Evolutionary conservation across 2,113 vertebrate species (phyloP).

Genomic region (Protobothrops mucrosquamatus): DNA sequence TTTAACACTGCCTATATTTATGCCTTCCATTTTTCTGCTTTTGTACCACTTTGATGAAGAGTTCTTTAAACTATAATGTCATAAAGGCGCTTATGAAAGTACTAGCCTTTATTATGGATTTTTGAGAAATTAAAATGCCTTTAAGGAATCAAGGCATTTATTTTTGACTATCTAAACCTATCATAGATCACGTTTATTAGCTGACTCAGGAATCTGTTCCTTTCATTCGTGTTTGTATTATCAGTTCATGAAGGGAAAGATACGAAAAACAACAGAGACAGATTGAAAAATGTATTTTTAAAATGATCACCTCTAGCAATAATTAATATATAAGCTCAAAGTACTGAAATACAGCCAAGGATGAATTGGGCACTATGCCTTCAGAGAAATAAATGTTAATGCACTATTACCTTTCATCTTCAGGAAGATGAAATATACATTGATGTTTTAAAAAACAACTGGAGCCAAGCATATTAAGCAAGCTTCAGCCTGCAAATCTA

Average conservation of each 20-base stretch:
- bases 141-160: neutral
- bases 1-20: neutral
- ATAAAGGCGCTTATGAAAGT: neutral
- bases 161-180: neutral
- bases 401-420: conserved; percentile 51
- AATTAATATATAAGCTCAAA: conserved; percentile 44
- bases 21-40: neutral
- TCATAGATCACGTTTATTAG: neutral
- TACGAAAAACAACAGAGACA: conserved; percentile 44
- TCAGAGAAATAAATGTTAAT: conserved; percentile 49
- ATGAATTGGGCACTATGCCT: conserved; percentile 60
- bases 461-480: conserved; percentile 22
- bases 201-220: neutral
- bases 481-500: conserved; percentile 48
- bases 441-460: conserved; percentile 39
- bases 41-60: neutral
- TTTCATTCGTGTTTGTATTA: neutral
- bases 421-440: conserved; percentile 39
- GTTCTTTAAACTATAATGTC: neutral
- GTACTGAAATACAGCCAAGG: conserved; percentile 55
- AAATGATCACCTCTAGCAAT: conserved; percentile 58
- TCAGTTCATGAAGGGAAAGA: neutral
- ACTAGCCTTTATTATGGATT: neutral
- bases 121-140: neutral
- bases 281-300: conserved; percentile 55